phyloP scores from a whole-genome alignment of 2,797 vertebrate species.

The Strix occidentalis region DNA sequence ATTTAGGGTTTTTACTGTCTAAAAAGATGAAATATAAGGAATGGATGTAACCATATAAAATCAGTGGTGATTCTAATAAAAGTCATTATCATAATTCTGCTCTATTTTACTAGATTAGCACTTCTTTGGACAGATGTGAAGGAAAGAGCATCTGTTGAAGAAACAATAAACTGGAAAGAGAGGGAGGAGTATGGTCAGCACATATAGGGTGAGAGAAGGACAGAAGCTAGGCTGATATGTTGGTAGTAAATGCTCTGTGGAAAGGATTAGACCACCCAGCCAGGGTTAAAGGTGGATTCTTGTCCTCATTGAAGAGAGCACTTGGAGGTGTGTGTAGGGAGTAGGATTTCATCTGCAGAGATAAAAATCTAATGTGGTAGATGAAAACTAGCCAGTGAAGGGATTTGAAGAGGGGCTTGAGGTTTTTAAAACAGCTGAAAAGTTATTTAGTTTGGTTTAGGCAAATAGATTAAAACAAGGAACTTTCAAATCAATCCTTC shows the following conservation, averaged over 20 bases:
- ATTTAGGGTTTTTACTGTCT: background rate
- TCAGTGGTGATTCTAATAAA: background rate
- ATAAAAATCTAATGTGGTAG: background rate
- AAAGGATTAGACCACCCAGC: background rate
- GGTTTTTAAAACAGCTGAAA: background rate
- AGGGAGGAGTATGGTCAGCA: background rate
- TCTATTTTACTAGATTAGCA: background rate
- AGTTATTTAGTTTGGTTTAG: background rate
- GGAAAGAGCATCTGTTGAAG: background rate
- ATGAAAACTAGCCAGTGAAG: background rate
- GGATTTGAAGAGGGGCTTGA: background rate
- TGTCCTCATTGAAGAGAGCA: background rate
- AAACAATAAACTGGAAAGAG: background rate
- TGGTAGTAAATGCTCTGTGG: background rate
- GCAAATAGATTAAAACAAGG: background rate
- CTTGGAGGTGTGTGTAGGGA: background rate
- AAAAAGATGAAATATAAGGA: background rate
- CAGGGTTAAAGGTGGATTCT: background rate
- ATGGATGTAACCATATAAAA: background rate
- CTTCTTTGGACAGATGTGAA: background rate
- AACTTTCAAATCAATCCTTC: background rate
- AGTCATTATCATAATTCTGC: background rate
- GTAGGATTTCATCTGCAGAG: background rate
- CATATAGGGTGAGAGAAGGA: background rate
- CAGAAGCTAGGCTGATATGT: rapidly evolving